These are phyloP conservation scores for Pachyseris speciosa DNA, from an alignment of 64 coral and sea anemone genomes.

Conservation along the genomic window DNA sequence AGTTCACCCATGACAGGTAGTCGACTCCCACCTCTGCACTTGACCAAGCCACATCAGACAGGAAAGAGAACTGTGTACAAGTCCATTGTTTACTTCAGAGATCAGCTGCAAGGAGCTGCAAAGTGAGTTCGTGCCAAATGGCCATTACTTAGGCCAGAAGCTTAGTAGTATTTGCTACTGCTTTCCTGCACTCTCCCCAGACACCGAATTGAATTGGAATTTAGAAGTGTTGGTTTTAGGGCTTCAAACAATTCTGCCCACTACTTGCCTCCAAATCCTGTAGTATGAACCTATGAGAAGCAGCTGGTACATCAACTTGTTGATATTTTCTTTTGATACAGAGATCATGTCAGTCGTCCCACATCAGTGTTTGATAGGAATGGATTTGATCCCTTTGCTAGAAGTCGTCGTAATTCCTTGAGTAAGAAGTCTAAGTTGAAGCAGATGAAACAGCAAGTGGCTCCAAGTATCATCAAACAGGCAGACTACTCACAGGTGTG, in stretches of 20 bases:
- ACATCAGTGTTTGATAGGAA: constrained; percentile 95
- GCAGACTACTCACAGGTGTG: constrained; percentile 90
- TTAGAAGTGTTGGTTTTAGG: too few species aligned
- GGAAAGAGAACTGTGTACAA: constrained; percentile 88
- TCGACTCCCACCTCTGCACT: constrained; percentile 54
- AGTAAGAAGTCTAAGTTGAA: constrained; percentile 99
- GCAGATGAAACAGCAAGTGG: constrained; percentile 79
- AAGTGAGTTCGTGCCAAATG: constrained; percentile 49
- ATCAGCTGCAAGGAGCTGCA: constrained; percentile 79
- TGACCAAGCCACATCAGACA: constrained; percentile 67
- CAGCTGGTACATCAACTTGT: too few species aligned
- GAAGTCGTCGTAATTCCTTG: constrained; percentile 77
- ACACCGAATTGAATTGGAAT: too few species aligned
- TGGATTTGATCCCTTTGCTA: constrained; percentile 89
- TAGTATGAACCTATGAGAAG: too few species aligned
- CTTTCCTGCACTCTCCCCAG: too few species aligned
- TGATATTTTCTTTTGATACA: constrained; percentile 14
- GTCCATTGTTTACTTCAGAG: constrained; percentile 74
- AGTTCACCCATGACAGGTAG: constrained; percentile 50
- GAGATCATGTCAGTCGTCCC: constrained; percentile 88
- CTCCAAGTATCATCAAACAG: constrained; percentile 86
- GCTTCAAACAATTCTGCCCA: too few species aligned
- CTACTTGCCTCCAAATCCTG: too few species aligned
- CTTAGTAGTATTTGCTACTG: too few species aligned
- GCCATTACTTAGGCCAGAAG: too few species aligned